Evolutionary conservation across 2,888 invertebrate species (phyloP).

Genomic region (Hoplodrina blanda): DNA sequence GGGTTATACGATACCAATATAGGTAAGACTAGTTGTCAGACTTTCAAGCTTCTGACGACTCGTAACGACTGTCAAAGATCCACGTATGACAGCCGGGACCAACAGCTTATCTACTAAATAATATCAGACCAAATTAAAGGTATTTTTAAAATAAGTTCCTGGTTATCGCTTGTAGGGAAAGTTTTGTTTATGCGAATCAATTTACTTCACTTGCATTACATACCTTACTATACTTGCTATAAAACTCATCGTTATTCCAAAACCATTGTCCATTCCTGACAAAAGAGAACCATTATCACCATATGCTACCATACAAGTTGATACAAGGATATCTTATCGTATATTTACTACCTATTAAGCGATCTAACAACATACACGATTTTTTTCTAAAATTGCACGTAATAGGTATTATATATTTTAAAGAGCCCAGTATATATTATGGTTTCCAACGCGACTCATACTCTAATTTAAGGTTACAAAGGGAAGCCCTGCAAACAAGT

Average conservation of each 20-base stretch:
- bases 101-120: too few relatives aligned
- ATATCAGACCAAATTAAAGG: too few relatives aligned
- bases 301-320: neutral
- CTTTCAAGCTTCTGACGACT: too few relatives aligned
- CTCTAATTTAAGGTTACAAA: constrained; percentile 63
- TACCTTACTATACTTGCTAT: too few relatives aligned
- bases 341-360: neutral
- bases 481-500: constrained; percentile 64
- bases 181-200: too few relatives aligned
- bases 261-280: neutral
- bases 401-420: neutral
- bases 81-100: too few relatives aligned
- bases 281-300: neutral
- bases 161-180: too few relatives aligned
- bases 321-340: neutral
- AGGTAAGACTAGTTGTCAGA: too few relatives aligned
- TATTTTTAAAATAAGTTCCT: too few relatives aligned
- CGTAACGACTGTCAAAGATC: too few relatives aligned
- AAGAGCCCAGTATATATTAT: constrained; percentile 13
- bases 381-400: neutral
- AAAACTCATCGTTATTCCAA: neutral
- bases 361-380: neutral
- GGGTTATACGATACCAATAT: too few relatives aligned
- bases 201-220: too few relatives aligned
- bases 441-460: constrained; percentile 20